Evolutionary conservation across 1,140 invertebrate genomes (phyloP).

Genomic region (Tribolium castaneum): DNA sequence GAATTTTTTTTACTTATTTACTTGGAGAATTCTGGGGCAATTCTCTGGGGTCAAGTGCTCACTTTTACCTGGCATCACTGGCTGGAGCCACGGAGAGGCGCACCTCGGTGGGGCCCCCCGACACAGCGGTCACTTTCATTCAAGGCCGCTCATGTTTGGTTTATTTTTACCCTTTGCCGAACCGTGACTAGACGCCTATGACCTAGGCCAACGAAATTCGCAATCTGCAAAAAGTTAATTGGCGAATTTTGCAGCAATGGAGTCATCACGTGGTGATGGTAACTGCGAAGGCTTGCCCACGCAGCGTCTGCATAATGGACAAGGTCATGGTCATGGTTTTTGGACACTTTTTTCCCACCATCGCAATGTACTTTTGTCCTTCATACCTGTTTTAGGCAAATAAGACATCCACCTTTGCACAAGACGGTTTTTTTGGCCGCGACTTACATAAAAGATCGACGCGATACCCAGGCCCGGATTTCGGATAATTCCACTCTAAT

Average conservation of each 20-base stretch:
- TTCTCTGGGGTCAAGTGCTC: too few species aligned
- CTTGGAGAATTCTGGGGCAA: too few species aligned
- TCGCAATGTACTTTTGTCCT: constrained; percentile 26
- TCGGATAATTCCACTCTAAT: too few species aligned
- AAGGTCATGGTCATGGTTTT: constrained; percentile 45
- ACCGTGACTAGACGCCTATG: constrained; percentile 52
- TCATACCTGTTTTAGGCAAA: constrained; percentile 27
- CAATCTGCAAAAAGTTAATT: constrained; percentile 50
- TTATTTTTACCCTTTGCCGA: constrained; percentile 57
- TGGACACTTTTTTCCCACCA: neutral
- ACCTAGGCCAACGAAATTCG: constrained; percentile 54
- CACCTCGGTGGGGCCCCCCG: constrained; percentile 52
- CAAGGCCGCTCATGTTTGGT: constrained; percentile 56
- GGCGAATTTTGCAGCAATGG: constrained; percentile 38
- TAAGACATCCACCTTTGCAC: constrained; percentile 7
- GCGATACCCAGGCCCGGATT: neutral
- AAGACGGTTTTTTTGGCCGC: neutral
- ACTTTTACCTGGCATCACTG: too few species aligned
- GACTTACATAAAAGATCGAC: neutral
- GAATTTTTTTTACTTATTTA: too few species aligned
- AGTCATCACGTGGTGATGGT: constrained; percentile 20
- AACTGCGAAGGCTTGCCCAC: constrained; percentile 24
- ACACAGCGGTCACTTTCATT: constrained; percentile 56
- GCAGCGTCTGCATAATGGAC: constrained; percentile 34
- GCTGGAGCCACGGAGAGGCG: constrained; percentile 6